These are phyloP conservation scores for Octomys mimax DNA, from an alignment of 2,797 vertebrate species.

Conservation along the genomic window DNA sequence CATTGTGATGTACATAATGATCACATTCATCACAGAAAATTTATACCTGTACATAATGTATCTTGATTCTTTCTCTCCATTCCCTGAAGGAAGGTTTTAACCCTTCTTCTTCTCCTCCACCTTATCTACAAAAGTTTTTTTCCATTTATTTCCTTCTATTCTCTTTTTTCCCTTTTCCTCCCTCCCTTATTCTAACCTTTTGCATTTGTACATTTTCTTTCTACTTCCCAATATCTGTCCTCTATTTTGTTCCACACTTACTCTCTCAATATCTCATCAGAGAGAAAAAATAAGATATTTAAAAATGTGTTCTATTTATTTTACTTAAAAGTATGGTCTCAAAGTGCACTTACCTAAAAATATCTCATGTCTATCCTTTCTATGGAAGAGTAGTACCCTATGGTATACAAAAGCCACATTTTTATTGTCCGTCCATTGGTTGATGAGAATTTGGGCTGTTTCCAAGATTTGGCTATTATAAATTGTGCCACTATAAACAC, in stretches of 20 bases:
- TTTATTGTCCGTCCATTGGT: neutral
- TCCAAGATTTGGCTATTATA: neutral
- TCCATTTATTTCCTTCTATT: neutral
- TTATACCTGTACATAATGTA: neutral
- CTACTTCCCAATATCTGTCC: neutral
- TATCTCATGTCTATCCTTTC: neutral
- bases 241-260: neutral
- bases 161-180: neutral
- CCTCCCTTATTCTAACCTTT: neutral
- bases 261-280: neutral
- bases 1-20: neutral
- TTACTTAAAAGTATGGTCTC: neutral
- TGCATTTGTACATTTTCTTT: neutral
- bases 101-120: neutral
- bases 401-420: neutral
- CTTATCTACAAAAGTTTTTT: neutral
- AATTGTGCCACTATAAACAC: neutral
- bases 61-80: neutral
- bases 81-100: too few species aligned
- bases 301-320: neutral
- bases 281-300: neutral
- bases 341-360: neutral
- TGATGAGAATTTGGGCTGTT: neutral
- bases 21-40: neutral
- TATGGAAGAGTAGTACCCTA: neutral